A percentile compares a stretch with the other conserved stretches of the same genome.
These are phyloP conservation scores for Plebejus argus DNA, from an alignment of 2,888 invertebrate species.

Conservation along the genomic window DNA sequence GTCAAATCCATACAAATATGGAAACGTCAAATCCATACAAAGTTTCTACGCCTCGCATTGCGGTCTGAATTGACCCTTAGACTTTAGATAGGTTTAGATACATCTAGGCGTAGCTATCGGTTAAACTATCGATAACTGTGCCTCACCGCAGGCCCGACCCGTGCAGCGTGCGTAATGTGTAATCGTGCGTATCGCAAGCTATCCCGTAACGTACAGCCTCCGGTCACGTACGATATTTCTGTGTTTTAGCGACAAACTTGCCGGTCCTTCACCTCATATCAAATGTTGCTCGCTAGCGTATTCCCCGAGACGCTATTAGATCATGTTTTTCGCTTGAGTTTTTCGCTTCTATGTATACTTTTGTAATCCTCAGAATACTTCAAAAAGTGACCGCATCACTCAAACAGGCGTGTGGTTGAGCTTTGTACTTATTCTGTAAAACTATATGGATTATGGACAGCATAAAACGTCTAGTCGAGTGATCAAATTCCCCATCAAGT, in stretches of 20 bases:
- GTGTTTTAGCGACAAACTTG: conserved; percentile 11
- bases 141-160: conserved; percentile 23
- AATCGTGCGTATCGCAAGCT: conserved; percentile 57
- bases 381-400: too few relatives aligned
- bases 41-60: too few relatives aligned
- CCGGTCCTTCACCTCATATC: background rate
- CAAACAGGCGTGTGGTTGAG: too few relatives aligned
- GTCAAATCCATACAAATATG: too few relatives aligned
- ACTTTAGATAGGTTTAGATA: too few relatives aligned
- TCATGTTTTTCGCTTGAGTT: background rate
- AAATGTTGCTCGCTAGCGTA: background rate
- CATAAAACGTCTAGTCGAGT: too few relatives aligned
- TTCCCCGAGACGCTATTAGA: background rate
- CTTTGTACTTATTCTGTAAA: too few relatives aligned
- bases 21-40: too few relatives aligned
- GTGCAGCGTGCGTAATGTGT: conserved; percentile 55
- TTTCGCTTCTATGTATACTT: background rate
- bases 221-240: conserved; percentile 37
- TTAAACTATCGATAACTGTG: conserved; percentile 11
- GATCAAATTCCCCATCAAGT: too few relatives aligned
- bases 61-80: too few relatives aligned
- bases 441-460: too few relatives aligned
- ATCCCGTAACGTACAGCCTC: conserved; percentile 40
- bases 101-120: background rate
- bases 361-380: too few relatives aligned